A percentile compares a stretch with the other conserved stretches of the same genome.
Conservation (phyloP, 2,888 invertebrate genomes). For the Craniophora ligustri region DNA sequence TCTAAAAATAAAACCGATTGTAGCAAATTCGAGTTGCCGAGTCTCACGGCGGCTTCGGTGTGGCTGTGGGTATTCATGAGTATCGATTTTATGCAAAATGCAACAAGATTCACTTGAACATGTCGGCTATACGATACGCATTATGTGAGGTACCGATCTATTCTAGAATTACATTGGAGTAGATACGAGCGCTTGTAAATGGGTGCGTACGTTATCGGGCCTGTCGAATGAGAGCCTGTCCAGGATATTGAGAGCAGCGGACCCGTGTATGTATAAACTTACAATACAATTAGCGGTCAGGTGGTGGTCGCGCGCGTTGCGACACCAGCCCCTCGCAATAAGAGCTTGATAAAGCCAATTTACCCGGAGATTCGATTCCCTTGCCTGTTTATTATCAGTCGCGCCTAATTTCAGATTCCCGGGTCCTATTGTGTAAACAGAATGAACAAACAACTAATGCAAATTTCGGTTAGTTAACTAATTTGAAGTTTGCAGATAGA, state of each 20-base stretch:
- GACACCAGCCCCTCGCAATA: constrained; percentile 60
- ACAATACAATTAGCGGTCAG: constrained; percentile 76
- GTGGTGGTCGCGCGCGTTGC: constrained; percentile 51
- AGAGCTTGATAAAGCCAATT: constrained; percentile 75
- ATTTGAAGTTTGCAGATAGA: constrained; percentile 67
- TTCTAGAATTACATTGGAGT: constrained; percentile 80
- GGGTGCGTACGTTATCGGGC: constrained; percentile 64
- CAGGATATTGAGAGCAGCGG: constrained; percentile 69
- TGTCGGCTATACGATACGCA: constrained; percentile 72
- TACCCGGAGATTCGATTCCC: constrained; percentile 67
- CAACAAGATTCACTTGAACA: constrained; percentile 87
- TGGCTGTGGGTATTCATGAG: constrained; percentile 82
- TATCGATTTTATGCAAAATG: constrained; percentile 89
- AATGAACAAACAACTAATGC: constrained; percentile 71
- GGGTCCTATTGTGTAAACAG: constrained; percentile 69
- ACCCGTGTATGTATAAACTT: constrained; percentile 69
- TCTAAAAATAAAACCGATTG: constrained; percentile 78
- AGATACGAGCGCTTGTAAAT: constrained; percentile 71
- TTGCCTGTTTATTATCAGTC: constrained; percentile 72
- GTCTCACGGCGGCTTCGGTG: constrained; percentile 74
- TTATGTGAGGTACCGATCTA: constrained; percentile 74
- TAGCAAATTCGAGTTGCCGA: constrained; percentile 75
- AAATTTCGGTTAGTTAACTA: constrained; percentile 71
- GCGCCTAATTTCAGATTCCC: constrained; percentile 69
- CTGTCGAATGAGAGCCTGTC: constrained; percentile 66